phyloP scores from a whole-genome alignment of 2,888 invertebrate genomes.

The Laothoe populi region DNA sequence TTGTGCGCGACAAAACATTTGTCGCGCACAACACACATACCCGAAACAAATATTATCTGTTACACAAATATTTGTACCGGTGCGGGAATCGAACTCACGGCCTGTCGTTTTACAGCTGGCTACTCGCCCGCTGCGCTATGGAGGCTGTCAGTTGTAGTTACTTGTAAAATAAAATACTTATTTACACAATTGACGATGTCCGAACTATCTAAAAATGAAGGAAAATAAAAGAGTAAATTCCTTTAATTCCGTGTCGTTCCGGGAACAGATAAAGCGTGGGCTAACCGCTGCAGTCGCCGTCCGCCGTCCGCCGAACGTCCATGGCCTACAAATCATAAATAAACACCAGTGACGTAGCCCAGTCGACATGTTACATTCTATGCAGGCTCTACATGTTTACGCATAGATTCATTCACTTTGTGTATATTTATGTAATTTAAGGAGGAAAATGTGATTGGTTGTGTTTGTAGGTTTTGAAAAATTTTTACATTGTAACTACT shows the following conservation, averaged over 20 bases:
- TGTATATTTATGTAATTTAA: not conserved
- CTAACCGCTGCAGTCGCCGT: conserved; percentile 13
- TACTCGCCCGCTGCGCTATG: too few species aligned
- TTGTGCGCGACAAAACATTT: too few species aligned
- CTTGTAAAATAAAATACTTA: too few species aligned
- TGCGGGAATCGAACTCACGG: too few species aligned
- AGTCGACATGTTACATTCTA: conserved; percentile 10
- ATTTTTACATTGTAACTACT: too few species aligned
- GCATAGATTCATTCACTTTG: not conserved
- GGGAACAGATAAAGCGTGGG: conserved; percentile 42
- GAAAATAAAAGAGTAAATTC: not conserved
- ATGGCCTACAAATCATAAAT: conserved; percentile 51
- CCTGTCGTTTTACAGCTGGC: too few species aligned
- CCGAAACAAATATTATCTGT: too few species aligned
- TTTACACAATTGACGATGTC: not conserved
- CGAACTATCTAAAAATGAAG: not conserved
- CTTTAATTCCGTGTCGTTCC: conserved; percentile 35
- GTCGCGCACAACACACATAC: too few species aligned
- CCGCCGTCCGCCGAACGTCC: conserved; percentile 38
- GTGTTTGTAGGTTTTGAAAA: too few species aligned
- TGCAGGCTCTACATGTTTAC: not conserved
- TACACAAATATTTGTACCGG: too few species aligned
- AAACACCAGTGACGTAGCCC: conserved; percentile 34
- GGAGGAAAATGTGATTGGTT: not conserved
- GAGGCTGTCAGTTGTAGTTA: too few species aligned